phyloP scores from a whole-genome alignment of 30 jellyfish, hydroid and myxozoan species.

The Hydractinia echinata region DNA sequence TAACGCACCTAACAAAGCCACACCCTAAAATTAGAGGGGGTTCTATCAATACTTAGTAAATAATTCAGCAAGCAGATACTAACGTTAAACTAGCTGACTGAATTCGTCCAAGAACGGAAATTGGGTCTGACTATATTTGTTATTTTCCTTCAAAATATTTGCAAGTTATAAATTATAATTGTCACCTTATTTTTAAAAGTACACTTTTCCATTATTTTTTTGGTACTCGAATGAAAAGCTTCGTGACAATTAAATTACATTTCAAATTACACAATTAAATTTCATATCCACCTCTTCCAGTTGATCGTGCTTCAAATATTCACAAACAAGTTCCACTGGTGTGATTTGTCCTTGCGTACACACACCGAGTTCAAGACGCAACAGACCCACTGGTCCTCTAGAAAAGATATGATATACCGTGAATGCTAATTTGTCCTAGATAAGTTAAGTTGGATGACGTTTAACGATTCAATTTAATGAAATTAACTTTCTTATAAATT shows the following conservation, averaged over 20 bases:
- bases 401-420: background rate
- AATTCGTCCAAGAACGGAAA: no score
- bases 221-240: background rate
- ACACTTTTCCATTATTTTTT: no score
- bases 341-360: slow-evolving; percentile 74
- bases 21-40: slow-evolving; percentile 58
- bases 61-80: no score
- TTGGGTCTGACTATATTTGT: no score
- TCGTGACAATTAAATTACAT: background rate
- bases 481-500: no score
- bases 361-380: slow-evolving; percentile 73
- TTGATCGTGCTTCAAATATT: slow-evolving; percentile 56
- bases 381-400: slow-evolving; percentile 70
- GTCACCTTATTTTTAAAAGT: no score
- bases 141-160: no score
- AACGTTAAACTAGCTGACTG: no score
- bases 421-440: background rate
- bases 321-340: slow-evolving; percentile 69
- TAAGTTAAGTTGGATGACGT: no score
- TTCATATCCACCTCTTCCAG: slow-evolving; percentile 39
- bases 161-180: no score
- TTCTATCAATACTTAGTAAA: no score
- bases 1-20: slow-evolving; percentile 62
- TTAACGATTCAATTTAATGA: no score
- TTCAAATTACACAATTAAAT: background rate